phyloP scores from a whole-genome alignment of 1,140 invertebrate genomes.

The Parapsyche elsis region DNA sequence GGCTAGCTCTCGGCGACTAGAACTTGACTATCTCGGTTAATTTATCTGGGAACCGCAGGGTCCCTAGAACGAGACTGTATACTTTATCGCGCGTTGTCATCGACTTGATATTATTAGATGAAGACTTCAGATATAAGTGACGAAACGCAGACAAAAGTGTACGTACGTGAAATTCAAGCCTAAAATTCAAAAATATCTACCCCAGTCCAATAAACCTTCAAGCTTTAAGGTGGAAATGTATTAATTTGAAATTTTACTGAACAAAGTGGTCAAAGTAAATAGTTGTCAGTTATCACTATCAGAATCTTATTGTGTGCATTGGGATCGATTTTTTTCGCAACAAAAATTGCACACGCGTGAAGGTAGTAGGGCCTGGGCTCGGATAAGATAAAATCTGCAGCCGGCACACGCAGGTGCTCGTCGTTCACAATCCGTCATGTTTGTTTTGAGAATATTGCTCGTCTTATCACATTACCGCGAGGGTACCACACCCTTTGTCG shows the following conservation, averaged over 20 bases:
- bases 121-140: neutral
- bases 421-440: slow-evolving; percentile 31
- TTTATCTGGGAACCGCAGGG: neutral
- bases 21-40: slow-evolving; percentile 10
- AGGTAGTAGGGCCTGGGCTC: too few species aligned
- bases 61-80: neutral
- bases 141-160: neutral
- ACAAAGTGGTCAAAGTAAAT: neutral
- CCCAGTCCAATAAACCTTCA: too few species aligned
- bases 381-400: slow-evolving; percentile 13
- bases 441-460: slow-evolving; percentile 37
- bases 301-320: neutral
- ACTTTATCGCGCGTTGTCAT: slow-evolving; percentile 12
- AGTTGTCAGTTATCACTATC: neutral
- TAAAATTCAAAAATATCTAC: too few species aligned
- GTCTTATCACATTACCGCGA: neutral
- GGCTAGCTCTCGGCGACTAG: neutral
- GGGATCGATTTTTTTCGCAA: neutral
- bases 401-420: slow-evolving; percentile 27
- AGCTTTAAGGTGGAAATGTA: too few species aligned
- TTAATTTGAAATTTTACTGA: too few species aligned
- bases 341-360: too few species aligned
- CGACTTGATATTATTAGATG: neutral
- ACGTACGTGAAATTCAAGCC: too few species aligned
- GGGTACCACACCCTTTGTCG: neutral